These are phyloP conservation scores for Echinarachnius parma DNA, from an alignment of 53 echinoderm and acorn worm species.

Conservation along the genomic window DNA sequence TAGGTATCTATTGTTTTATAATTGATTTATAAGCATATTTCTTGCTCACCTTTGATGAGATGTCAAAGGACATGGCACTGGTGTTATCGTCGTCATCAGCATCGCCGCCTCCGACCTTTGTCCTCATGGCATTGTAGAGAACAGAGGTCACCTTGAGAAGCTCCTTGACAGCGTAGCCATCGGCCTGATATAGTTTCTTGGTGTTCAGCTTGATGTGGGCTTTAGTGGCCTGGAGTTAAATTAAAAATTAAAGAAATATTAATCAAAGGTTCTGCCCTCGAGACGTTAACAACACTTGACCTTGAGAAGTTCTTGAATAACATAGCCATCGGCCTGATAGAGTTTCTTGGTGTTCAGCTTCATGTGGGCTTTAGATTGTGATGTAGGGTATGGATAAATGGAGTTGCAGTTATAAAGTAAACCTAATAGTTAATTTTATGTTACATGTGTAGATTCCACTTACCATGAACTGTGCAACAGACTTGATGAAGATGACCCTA, in stretches of 20 bases:
- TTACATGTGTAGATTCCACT: no score
- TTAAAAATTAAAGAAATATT: background rate
- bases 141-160: constrained; percentile 96
- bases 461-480: constrained; percentile 99
- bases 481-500: constrained; percentile 97
- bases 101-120: constrained; percentile 67
- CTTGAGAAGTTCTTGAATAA: constrained; percentile 81
- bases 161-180: constrained; percentile 98
- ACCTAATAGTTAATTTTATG: no score
- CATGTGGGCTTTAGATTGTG: constrained; percentile 75
- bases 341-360: constrained; percentile 88
- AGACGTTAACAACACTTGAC: no score
- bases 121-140: constrained; percentile 95
- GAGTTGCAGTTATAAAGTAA: background rate
- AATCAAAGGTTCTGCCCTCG: no score
- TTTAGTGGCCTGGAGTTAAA: constrained; percentile 74
- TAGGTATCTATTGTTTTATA: no score
- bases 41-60: constrained; percentile 88
- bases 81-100: constrained; percentile 66
- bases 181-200: constrained; percentile 96
- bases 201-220: constrained; percentile 99
- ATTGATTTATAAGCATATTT: no score
- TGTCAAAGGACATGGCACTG: constrained; percentile 82
- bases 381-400: no score
- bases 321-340: constrained; percentile 87